phyloP scores from a whole-genome alignment of 2,888 invertebrate genomes.

The Pimpla rufipes region DNA sequence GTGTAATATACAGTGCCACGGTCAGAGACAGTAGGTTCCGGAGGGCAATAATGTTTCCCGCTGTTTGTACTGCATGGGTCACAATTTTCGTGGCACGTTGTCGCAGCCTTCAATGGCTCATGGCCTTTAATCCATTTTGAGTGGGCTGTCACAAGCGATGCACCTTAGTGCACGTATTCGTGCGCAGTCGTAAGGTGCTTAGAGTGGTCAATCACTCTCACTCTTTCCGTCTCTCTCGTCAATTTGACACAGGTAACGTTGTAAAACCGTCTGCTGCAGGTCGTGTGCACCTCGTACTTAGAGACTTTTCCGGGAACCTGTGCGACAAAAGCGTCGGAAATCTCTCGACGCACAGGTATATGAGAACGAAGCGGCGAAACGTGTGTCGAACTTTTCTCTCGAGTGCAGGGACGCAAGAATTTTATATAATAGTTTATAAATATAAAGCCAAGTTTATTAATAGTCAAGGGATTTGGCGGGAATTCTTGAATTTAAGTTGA shows the following conservation, averaged over 20 bases:
- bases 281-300: slow-evolving; percentile 22
- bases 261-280: slow-evolving; percentile 75
- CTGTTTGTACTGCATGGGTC: slow-evolving; percentile 48
- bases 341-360: slow-evolving; percentile 31
- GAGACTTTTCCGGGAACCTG: slow-evolving; percentile 34
- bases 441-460: too few relatives aligned
- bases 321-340: slow-evolving; percentile 22
- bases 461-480: not conserved
- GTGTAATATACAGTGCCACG: not conserved
- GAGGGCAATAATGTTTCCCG: slow-evolving; percentile 23
- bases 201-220: slow-evolving; percentile 57
- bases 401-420: not conserved
- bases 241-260: slow-evolving; percentile 78
- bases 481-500: not conserved
- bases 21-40: not conserved
- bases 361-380: not conserved
- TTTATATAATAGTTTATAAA: not conserved
- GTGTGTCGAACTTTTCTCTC: slow-evolving; percentile 14
- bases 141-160: slow-evolving; percentile 66
- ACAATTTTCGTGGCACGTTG: slow-evolving; percentile 22
- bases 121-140: slow-evolving; percentile 76
- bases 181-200: slow-evolving; percentile 74
- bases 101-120: slow-evolving; percentile 37
- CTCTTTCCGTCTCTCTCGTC: slow-evolving; percentile 34
- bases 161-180: slow-evolving; percentile 5